phyloP scores from a whole-genome alignment of 2,888 invertebrate genomes.

The Tenthredo mesomela region DNA sequence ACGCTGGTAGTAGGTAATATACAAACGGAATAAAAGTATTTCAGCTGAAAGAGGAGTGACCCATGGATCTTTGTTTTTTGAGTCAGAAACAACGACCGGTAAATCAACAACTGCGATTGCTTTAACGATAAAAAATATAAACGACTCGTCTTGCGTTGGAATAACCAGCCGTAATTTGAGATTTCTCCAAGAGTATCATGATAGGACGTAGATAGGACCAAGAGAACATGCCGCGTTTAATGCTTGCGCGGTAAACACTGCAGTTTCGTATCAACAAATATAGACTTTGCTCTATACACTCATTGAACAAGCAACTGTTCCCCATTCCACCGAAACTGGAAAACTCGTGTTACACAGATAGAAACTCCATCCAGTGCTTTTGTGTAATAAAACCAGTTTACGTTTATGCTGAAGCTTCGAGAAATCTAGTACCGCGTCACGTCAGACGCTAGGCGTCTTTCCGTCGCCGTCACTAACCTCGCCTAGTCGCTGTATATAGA shows the following conservation, averaged over 20 bases:
- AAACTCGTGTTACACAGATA: slow-evolving; percentile 39
- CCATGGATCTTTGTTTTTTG: not conserved
- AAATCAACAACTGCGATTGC: slow-evolving; percentile 24
- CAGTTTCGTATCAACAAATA: slow-evolving; percentile 40
- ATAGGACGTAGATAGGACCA: not conserved
- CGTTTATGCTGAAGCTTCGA: slow-evolving; percentile 11
- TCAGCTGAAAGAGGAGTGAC: not conserved
- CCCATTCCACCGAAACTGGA: slow-evolving; percentile 4
- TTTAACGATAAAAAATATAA: slow-evolving; percentile 12
- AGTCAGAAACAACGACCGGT: slow-evolving; percentile 7
- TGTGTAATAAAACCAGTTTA: slow-evolving; percentile 46
- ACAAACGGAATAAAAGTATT: not conserved
- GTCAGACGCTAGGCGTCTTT: slow-evolving; percentile 20
- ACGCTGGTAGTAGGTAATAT: not conserved
- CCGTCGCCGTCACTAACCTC: slow-evolving; percentile 33
- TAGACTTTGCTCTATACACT: slow-evolving; percentile 23
- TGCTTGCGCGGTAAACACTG: slow-evolving; percentile 39
- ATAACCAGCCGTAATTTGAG: not conserved
- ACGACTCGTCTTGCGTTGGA: slow-evolving; percentile 4
- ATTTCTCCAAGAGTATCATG: not conserved
- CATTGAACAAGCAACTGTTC: not conserved
- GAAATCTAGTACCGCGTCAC: slow-evolving; percentile 32
- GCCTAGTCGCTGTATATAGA: not conserved
- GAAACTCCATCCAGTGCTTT: slow-evolving; percentile 34
- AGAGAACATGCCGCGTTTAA: slow-evolving; percentile 30